These are phyloP conservation scores for Brienomyrus brachyistius DNA, from an alignment of 2,113 vertebrate genomes.

Conservation along the genomic window DNA sequence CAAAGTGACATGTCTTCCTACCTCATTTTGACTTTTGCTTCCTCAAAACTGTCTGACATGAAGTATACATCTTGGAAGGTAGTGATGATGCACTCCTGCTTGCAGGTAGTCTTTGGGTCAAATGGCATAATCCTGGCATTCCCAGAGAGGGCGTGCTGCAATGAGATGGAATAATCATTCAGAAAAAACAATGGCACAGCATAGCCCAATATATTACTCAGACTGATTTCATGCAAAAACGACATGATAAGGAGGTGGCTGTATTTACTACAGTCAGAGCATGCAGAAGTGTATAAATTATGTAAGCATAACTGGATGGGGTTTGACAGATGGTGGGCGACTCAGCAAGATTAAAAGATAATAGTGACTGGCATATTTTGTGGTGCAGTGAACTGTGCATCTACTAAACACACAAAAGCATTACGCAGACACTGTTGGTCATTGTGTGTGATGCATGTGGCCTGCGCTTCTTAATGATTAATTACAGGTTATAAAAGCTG, in stretches of 20 bases:
- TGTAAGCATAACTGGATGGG: background rate
- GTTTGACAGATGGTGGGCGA: background rate
- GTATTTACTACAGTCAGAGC: background rate
- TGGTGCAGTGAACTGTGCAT: background rate
- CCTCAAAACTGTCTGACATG: slow-evolving; percentile 91
- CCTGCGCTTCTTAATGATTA: background rate
- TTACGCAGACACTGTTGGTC: background rate
- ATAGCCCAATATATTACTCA: background rate
- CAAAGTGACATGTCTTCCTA: slow-evolving; percentile 35
- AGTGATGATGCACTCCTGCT: slow-evolving; percentile 91
- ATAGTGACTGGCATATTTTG: background rate
- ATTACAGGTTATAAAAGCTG: background rate
- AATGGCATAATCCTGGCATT: slow-evolving; percentile 81
- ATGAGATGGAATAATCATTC: slow-evolving; percentile 1
- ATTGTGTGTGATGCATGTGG: background rate
- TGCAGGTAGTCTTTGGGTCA: slow-evolving; percentile 81
- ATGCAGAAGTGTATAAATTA: background rate
- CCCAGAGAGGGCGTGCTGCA: slow-evolving; percentile 79
- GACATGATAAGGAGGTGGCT: background rate
- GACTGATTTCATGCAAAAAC: background rate
- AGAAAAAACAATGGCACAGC: background rate
- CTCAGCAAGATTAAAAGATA: background rate
- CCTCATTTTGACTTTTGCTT: slow-evolving; percentile 96
- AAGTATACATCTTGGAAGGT: slow-evolving; percentile 93
- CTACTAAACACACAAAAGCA: background rate